Evolutionary conservation across 2,797 vertebrate species (phyloP).

Genomic region (Pangasius krempfi): DNA sequence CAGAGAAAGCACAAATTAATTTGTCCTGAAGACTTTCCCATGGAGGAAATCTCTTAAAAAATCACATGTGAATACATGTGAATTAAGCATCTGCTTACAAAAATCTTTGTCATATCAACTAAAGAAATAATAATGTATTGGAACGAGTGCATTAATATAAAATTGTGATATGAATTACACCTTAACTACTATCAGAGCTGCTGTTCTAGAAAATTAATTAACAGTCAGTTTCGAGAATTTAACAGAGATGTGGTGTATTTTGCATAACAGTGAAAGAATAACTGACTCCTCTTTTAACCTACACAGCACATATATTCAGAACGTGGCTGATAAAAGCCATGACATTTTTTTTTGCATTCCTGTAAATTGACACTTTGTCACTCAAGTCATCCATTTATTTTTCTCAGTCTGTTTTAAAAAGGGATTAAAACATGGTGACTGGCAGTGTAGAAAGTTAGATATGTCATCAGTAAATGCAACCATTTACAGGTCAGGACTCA

Average conservation of each 20-base stretch:
- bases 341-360: conserved; percentile 1
- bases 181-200: background rate
- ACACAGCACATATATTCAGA: background rate
- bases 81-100: too few relatives aligned
- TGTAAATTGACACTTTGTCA: conserved; percentile 39
- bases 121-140: background rate
- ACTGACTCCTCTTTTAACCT: background rate
- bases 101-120: too few relatives aligned
- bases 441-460: conserved; percentile 32
- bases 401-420: conserved; percentile 38
- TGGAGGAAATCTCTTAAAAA: too few relatives aligned
- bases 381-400: conserved; percentile 39
- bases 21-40: too few relatives aligned
- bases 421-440: conserved; percentile 32
- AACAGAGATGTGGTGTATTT: background rate
- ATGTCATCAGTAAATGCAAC: conserved; percentile 41
- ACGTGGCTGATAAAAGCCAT: conserved; percentile 8
- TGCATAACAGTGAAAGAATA: background rate
- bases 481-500: conserved; percentile 48
- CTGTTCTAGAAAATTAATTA: background rate
- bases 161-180: background rate
- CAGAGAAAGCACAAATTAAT: too few relatives aligned
- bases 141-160: background rate
- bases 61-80: too few relatives aligned
- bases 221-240: background rate